Evolutionary conservation across 2,888 invertebrate species (phyloP).

Genomic region (Empis stercorea): DNA sequence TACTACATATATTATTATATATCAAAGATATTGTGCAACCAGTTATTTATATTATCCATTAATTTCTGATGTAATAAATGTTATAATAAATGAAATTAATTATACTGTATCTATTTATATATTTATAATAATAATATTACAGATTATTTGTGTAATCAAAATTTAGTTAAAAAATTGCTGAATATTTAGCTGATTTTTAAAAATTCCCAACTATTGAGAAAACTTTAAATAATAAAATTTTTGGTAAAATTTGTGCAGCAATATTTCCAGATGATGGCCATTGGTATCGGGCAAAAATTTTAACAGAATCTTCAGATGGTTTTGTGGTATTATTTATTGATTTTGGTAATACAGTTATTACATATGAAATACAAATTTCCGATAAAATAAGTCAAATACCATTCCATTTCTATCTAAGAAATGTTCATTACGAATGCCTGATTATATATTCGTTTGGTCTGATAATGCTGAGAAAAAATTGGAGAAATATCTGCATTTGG

Average conservation of each 20-base stretch:
- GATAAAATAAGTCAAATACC: constrained; percentile 46
- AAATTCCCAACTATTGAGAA: too few relatives aligned
- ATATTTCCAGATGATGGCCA: constrained; percentile 65
- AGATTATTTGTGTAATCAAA: constrained; percentile 45
- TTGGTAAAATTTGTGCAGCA: constrained; percentile 52
- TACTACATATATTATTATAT: too few relatives aligned
- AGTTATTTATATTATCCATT: too few relatives aligned
- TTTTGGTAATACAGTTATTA: constrained; percentile 49
- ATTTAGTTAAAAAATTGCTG: constrained; percentile 45
- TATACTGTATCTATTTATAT: constrained; percentile 54
- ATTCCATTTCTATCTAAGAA: constrained; percentile 46
- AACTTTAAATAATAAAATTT: too few relatives aligned
- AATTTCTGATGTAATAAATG: too few relatives aligned
- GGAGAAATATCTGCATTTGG: constrained; percentile 54
- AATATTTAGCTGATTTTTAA: constrained; percentile 43
- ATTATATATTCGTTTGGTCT: constrained; percentile 48
- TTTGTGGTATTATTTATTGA: constrained; percentile 57
- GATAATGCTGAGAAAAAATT: constrained; percentile 48
- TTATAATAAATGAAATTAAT: constrained; percentile 19
- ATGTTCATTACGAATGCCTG: constrained; percentile 48
- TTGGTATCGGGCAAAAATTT: constrained; percentile 82
- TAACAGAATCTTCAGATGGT: constrained; percentile 57
- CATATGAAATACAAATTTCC: constrained; percentile 45
- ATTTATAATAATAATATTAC: constrained; percentile 46
- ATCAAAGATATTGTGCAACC: too few relatives aligned